A percentile compares a stretch with the other conserved stretches of the same genome.
Evolutionary conservation across 2,888 invertebrate genomes (phyloP).

Genomic region (Achlya flavicornis): DNA sequence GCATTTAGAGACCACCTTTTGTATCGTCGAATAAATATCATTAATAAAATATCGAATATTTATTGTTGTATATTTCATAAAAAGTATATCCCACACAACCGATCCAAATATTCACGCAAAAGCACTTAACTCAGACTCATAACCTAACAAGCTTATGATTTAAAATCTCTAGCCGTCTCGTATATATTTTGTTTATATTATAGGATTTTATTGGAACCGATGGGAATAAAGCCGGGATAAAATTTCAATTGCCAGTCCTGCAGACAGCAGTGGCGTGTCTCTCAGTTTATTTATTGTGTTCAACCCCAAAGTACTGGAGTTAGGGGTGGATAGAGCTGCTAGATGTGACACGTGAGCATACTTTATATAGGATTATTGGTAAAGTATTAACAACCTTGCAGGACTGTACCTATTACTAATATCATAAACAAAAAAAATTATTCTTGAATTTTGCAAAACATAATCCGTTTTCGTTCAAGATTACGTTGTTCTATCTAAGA

Average conservation of each 20-base stretch:
- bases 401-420: no score
- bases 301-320: constrained; percentile 61
- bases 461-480: no score
- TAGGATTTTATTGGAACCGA: constrained; percentile 71
- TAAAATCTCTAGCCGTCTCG: constrained; percentile 51
- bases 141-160: constrained; percentile 60
- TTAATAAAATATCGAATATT: no score
- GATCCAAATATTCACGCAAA: background rate
- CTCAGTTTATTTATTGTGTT: constrained; percentile 79
- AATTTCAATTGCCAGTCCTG: constrained; percentile 79
- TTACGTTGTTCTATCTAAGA: no score
- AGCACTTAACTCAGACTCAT: constrained; percentile 38
- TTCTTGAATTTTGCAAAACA: no score
- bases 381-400: no score
- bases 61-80: no score
- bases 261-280: constrained; percentile 74
- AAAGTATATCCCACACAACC: background rate
- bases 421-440: no score
- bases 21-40: no score
- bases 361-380: background rate
- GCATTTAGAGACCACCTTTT: no score
- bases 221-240: constrained; percentile 78
- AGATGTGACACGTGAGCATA: constrained; percentile 9
- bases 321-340: constrained; percentile 24
- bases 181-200: constrained; percentile 72